phyloP scores from a whole-genome alignment of 2,888 invertebrate genomes.

The Harpagoxenus sublaevis region DNA sequence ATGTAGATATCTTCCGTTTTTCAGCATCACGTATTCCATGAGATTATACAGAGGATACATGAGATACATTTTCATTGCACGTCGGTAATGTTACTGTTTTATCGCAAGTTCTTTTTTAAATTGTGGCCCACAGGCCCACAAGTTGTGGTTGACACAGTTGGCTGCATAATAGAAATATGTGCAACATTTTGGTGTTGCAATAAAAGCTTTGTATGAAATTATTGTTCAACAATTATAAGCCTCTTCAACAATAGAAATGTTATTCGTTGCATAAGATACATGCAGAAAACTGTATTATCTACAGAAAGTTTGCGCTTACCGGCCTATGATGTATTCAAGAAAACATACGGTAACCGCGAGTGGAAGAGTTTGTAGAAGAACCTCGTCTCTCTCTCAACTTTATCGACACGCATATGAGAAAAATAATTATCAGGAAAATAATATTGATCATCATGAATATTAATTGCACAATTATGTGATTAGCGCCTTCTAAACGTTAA shows the following conservation, averaged over 20 bases:
- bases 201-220: neutral
- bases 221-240: neutral
- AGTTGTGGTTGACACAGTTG: neutral
- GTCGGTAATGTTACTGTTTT: too few species aligned
- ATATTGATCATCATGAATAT: neutral
- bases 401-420: conserved; percentile 30
- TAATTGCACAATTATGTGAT: neutral
- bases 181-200: neutral
- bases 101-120: too few species aligned
- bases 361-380: neutral
- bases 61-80: too few species aligned
- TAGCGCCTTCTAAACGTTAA: neutral
- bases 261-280: conserved; percentile 20
- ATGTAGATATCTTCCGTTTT: too few species aligned
- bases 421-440: neutral
- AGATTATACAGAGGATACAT: too few species aligned
- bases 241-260: neutral
- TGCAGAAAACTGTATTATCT: conserved; percentile 67
- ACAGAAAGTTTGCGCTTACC: neutral
- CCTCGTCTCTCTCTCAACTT: neutral
- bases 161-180: neutral
- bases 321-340: conserved; percentile 34
- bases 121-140: too few species aligned
- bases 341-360: conserved; percentile 48
- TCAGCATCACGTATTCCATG: too few species aligned